Percentiles rank a stretch among this genome's conserved stretches.
These are phyloP conservation scores for Promerops cafer DNA, from an alignment of 2,113 vertebrate species.

Conservation along the genomic window DNA sequence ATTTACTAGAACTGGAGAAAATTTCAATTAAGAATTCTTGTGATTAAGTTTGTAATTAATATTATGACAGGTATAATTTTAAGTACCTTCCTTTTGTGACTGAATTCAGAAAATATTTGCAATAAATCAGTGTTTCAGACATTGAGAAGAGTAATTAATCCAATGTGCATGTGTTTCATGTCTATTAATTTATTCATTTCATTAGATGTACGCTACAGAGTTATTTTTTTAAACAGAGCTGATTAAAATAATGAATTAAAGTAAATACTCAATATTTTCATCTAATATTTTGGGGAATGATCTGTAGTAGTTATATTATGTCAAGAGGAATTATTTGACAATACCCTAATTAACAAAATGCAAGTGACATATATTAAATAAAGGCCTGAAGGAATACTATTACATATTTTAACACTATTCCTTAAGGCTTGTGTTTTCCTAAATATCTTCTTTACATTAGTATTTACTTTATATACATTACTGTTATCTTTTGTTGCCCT, in stretches of 20 bases:
- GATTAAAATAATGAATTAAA: neutral
- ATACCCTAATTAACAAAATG: neutral
- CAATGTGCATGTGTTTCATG: neutral
- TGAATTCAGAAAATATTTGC: neutral
- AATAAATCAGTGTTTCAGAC: neutral
- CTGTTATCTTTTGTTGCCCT: neutral
- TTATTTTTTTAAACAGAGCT: neutral
- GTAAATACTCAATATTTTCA: neutral
- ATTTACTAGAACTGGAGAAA: neutral
- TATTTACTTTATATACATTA: neutral
- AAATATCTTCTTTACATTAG: neutral
- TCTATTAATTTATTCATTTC: neutral
- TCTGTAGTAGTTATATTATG: neutral
- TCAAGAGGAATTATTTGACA: neutral
- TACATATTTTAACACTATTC: neutral
- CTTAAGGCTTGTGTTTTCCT: neutral
- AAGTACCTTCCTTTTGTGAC: neutral
- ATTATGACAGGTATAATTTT: neutral
- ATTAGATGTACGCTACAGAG: neutral
- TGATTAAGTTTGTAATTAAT: neutral
- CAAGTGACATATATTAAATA: neutral
- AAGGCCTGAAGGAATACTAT: neutral
- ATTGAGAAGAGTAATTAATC: neutral
- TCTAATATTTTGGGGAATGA: neutral
- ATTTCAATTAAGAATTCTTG: conserved; percentile 2